phyloP scores from a whole-genome alignment of 2,888 invertebrate species.

The Liposcelis brunnea region DNA sequence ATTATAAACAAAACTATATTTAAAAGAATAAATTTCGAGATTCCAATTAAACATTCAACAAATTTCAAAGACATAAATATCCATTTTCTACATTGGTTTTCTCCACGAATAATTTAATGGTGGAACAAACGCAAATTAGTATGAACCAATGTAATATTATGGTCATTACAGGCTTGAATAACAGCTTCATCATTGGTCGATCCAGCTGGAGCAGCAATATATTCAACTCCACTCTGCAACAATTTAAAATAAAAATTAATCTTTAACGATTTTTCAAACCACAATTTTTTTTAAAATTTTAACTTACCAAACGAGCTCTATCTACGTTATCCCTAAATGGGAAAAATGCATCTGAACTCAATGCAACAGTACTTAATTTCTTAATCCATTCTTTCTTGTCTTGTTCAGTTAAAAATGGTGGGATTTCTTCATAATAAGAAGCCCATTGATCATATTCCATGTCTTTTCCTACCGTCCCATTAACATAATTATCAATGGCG shows the following conservation, averaged over 20 bases:
- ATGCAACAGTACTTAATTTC: slow-evolving; percentile 56
- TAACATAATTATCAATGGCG: slow-evolving; percentile 88
- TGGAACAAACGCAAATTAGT: slow-evolving; percentile 87
- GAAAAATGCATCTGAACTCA: slow-evolving; percentile 96
- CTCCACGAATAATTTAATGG: slow-evolving; percentile 40
- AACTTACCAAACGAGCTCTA: slow-evolving; percentile 62
- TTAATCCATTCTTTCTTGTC: slow-evolving; percentile 52
- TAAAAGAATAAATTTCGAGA: too few species aligned
- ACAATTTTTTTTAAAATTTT: slow-evolving; percentile 7
- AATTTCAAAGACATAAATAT: too few species aligned
- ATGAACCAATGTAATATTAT: slow-evolving; percentile 71
- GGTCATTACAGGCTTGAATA: slow-evolving; percentile 80
- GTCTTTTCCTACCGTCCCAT: slow-evolving; percentile 75
- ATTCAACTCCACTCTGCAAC: slow-evolving; percentile 80
- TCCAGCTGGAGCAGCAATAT: slow-evolving; percentile 84
- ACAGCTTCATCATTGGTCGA: slow-evolving; percentile 86
- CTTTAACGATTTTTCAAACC: slow-evolving; percentile 1
- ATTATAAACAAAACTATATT: too few species aligned
- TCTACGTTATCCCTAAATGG: slow-evolving; percentile 97
- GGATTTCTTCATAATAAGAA: slow-evolving; percentile 53
- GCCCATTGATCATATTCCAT: slow-evolving; percentile 61
- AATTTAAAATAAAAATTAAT: slow-evolving; percentile 18
- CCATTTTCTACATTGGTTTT: neutral
- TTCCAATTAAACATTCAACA: too few species aligned
- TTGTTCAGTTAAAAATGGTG: slow-evolving; percentile 46